phyloP scores from a whole-genome alignment of 2,113 vertebrate genomes.

The Chrysemys picta region DNA sequence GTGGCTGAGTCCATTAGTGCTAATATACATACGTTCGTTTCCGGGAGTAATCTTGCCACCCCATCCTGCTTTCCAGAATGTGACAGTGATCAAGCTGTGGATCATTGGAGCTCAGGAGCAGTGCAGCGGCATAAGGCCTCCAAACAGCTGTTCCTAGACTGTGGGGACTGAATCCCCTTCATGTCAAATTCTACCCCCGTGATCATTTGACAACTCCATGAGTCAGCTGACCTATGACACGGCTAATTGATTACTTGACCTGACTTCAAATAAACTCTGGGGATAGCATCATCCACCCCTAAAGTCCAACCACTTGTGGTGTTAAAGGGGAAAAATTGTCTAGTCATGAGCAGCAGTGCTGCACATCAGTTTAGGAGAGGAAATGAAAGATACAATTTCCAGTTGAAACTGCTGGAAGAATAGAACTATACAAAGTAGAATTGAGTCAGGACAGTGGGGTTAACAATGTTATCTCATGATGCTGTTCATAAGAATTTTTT shows the following conservation, averaged over 20 bases:
- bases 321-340: neutral
- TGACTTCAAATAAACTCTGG: neutral
- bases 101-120: neutral
- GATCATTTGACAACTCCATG: neutral
- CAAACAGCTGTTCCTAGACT: rapidly evolving
- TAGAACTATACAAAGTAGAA: neutral
- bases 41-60: neutral
- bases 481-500: too few relatives aligned
- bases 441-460: neutral
- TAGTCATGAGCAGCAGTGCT: neutral
- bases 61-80: neutral
- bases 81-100: neutral
- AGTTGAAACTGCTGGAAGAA: neutral
- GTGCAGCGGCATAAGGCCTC: neutral
- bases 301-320: neutral
- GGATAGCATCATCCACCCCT: neutral
- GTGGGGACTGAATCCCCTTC: neutral
- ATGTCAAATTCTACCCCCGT: neutral
- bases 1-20: neutral
- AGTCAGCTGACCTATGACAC: neutral
- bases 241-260: neutral
- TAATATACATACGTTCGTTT: neutral
- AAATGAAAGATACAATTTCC: neutral
- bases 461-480: neutral
- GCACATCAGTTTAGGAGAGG: neutral